Evolutionary conservation across 2,113 vertebrate species (phyloP).

Genomic region (Numenius arquata): DNA sequence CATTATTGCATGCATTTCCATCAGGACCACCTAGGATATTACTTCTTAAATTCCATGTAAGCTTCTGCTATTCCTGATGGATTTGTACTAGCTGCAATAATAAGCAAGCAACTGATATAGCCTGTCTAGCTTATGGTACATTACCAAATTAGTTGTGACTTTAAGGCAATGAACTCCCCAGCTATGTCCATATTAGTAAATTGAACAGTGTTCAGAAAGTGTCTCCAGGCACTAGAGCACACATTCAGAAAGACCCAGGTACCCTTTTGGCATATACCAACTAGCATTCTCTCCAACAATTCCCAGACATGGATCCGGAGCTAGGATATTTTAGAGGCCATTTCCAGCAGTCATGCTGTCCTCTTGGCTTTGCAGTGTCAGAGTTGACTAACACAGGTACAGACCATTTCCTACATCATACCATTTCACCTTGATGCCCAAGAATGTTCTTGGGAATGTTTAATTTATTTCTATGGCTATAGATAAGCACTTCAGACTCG

Average conservation of each 20-base stretch:
- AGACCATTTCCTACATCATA: not conserved
- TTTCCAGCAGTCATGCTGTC: not conserved
- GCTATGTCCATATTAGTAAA: not conserved
- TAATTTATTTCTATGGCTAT: not conserved
- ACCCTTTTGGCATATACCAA: not conserved
- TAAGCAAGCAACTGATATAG: not conserved
- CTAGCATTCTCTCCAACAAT: not conserved
- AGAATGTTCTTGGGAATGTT: not conserved
- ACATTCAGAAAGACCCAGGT: not conserved
- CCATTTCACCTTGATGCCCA: not conserved
- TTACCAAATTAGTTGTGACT: not conserved
- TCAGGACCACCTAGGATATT: not conserved
- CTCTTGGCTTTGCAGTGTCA: not conserved
- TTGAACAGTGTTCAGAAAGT: not conserved
- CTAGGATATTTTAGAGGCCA: not conserved
- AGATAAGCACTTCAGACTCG: not conserved
- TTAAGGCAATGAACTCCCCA: not conserved
- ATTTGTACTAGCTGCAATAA: not conserved
- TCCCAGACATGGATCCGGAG: not conserved
- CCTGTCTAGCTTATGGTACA: not conserved
- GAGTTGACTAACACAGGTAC: not conserved
- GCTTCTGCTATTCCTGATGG: not conserved
- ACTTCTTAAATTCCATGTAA: not conserved
- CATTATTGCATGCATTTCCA: not conserved
- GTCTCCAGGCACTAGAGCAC: not conserved